Evolutionary conservation across 2,113 vertebrate species (phyloP), one percentile per base, ranked within the genome.

Genomic region (Microtus montanus): DNA sequence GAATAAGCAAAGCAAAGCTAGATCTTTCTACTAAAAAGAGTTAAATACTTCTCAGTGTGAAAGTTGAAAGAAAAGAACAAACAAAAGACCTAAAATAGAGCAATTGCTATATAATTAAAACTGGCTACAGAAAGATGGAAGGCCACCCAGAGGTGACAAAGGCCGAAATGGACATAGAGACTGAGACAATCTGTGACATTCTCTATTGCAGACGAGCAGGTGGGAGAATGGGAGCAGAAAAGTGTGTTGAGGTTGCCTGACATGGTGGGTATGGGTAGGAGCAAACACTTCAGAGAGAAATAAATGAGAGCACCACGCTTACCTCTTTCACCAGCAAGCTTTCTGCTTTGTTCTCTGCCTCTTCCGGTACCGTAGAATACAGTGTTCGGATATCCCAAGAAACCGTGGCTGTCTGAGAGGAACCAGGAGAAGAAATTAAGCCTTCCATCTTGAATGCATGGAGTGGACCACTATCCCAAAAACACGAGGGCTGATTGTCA

Each of bases 271-370:
- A 3, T 44, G 11, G 15, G 38, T 17, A 10, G 52, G 64, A 87
- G 35, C n/a, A 38, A 70, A 9, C 19, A 2, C 35, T 54, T 74
- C 87, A 88, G 54, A 92, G 86, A 80, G 63, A 30, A 38, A 89
- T 52, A 63, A 15, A 77, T 2, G 41, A 24, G 73, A 61, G 63
- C 13, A n/a, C 33, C 30, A 49, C 68, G 87, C 86, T 98, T 98
- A 99, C 99, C 99, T 99, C 99, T 99, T 99, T 99, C 97, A 99
- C 99, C 98, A 99, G 99, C 97, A 99, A 98, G 98, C 99, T 99
- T 97, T 99, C 99, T 87, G 99, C 99, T 96, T 99, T 99, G 96
- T 97, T 97, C 92, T 99, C 99, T 74, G 99, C 99, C 71, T 99
- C 99, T 97, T 99, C 99, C 28, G 99, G 99, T 70, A 99, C 99